Conservation (phyloP, 2,797 vertebrate genomes). For the Coracias cyanogaster region DNA sequence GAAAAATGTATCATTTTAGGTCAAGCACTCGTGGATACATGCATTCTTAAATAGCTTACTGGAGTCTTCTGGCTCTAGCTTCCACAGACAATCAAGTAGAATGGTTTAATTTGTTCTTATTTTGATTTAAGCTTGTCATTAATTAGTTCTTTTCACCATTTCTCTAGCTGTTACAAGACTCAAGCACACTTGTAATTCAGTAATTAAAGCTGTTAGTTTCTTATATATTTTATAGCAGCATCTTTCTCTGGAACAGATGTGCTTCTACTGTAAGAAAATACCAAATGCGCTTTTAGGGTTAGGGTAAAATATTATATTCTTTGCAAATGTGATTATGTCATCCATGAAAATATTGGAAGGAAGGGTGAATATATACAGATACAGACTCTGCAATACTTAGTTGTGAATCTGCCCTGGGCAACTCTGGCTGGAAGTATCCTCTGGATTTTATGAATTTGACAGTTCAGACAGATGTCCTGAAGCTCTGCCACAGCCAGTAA, state of each 20-base stretch:
- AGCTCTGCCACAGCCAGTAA: neutral
- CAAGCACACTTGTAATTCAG: neutral
- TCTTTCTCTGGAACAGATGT: neutral
- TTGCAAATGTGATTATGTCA: neutral
- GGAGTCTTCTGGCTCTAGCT: neutral
- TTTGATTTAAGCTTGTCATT: neutral
- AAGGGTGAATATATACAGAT: neutral
- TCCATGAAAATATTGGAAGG: neutral
- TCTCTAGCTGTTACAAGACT: neutral
- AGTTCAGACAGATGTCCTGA: neutral
- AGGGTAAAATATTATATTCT: neutral
- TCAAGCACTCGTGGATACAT: neutral
- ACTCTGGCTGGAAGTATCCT: neutral
- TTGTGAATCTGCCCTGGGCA: neutral
- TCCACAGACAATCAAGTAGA: neutral
- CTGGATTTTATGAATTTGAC: neutral
- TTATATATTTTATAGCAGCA: neutral
- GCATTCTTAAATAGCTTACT: neutral
- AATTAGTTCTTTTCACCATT: neutral
- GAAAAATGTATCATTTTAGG: neutral
- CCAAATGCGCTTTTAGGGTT: neutral
- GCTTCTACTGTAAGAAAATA: neutral
- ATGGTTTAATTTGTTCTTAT: neutral
- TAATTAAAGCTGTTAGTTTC: neutral
- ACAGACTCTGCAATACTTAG: neutral